Base-by-base conservation (phyloP, 1,140 invertebrate species). In the Lysiphlebus fabarum region DNA sequence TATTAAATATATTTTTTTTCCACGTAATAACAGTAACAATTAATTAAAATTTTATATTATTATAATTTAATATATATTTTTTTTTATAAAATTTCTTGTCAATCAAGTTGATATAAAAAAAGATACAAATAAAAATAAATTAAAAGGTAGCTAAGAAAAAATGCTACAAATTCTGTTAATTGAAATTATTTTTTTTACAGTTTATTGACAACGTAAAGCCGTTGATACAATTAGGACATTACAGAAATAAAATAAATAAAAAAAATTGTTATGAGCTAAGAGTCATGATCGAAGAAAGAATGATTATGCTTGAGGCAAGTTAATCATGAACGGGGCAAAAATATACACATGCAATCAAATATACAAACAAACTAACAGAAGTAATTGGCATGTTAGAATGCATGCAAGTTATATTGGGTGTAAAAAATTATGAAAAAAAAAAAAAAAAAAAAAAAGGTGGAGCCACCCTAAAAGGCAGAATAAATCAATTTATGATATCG, bases 331-430 rank as follows among this genome's bases (percentile, higher is more conserved):
- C 36, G 34, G 49, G 17, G 17, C 17, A 4, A 26, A 26, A 26
- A 26, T 26, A 26, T 26, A 51, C 49, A 51, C 49, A 38, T 51
- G 48, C 40, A 50, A 45, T 26, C 2, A 26, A 26, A 26, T 26
- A 26, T 26, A 26, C 17, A 26, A 26, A 26, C 17, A 26, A 26
- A 26, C 17, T 26, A 26, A 26, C 4, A 26, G 17, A 26, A 68
- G 70, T 73, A 72, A 73, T 72, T 70, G 65, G 67, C 58, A 53
- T 45, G 53, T 56, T 70, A 71, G 67, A 72, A 73, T 68, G 68
- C 54, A 59, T 44, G 17, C 17, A 51, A 34, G 34, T 37, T 51
- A 26, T 26, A 36, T 51, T 51, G 49, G 49, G 17, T 26, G 17
- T 26, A 42, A 58, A 58, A 51, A 38, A 51, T 57, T 51, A 42